A percentile compares a stretch with the other conserved stretches of the same genome.
Evolutionary conservation across 1,140 invertebrate species (phyloP).

Genomic region (Branchinecta lindahli): DNA sequence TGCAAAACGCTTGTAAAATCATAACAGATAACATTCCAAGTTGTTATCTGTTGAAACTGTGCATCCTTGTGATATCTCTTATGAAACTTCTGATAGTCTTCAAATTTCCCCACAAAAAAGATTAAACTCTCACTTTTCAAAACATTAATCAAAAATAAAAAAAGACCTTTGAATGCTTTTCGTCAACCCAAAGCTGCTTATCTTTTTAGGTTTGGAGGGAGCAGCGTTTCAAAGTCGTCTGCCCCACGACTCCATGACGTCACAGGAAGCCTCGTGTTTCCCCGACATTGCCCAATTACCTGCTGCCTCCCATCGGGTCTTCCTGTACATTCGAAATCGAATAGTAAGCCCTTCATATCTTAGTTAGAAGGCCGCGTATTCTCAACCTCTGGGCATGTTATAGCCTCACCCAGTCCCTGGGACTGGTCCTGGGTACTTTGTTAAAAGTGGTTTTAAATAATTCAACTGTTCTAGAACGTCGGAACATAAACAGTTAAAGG

Average conservation of each 20-base stretch:
- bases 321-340: conserved; percentile 80
- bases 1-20: too few species aligned
- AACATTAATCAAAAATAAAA: not conserved
- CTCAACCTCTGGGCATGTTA: too few species aligned
- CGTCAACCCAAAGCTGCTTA: not conserved
- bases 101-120: not conserved
- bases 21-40: not conserved
- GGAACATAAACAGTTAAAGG: too few species aligned
- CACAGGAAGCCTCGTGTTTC: conserved; percentile 82
- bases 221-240: conserved; percentile 83
- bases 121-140: not conserved
- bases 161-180: not conserved
- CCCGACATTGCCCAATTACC: conserved; percentile 67
- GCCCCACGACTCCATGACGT: conserved; percentile 87
- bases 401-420: too few species aligned
- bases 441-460: conserved; percentile 15
- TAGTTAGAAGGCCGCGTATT: too few species aligned
- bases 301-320: conserved; percentile 70
- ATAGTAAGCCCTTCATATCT: conserved; percentile 37
- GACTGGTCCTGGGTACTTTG: not conserved
- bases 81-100: not conserved
- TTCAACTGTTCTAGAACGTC: too few species aligned
- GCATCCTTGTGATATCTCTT: not conserved
- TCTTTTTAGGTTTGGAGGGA: conserved; percentile 53
- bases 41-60: not conserved